Conservation (phyloP, 2,113 vertebrate genomes). For the Leuciscus idus region DNA sequence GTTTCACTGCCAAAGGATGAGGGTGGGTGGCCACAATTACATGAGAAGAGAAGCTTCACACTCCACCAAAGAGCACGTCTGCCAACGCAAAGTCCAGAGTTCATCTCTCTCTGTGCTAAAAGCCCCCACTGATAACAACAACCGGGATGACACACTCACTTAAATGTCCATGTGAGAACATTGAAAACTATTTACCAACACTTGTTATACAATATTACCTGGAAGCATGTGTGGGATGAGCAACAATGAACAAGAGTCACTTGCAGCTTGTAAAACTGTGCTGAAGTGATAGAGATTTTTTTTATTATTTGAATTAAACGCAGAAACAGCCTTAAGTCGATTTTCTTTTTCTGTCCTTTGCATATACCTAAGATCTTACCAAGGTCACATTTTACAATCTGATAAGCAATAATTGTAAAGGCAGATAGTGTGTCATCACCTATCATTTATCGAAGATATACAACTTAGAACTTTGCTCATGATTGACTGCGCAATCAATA, state of each 20-base stretch:
- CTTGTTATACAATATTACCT: slow-evolving; percentile 24
- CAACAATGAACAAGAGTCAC: background rate
- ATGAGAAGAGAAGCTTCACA: slow-evolving; percentile 24
- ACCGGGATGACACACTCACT: slow-evolving; percentile 52
- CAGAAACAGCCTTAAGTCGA: background rate
- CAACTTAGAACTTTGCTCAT: background rate
- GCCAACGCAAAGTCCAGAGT: slow-evolving; percentile 67
- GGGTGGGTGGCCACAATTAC: slow-evolving; percentile 57
- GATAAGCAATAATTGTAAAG: background rate
- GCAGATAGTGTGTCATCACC: background rate
- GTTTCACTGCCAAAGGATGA: slow-evolving; percentile 52
- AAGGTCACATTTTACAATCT: background rate
- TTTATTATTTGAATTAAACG: background rate
- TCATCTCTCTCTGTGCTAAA: slow-evolving; percentile 48
- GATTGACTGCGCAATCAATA: background rate
- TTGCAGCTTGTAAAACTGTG: background rate
- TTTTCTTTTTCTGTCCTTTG: background rate
- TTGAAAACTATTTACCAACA: slow-evolving; percentile 16
- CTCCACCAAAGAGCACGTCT: slow-evolving; percentile 55
- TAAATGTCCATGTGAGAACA: background rate
- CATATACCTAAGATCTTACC: background rate
- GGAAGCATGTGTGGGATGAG: background rate
- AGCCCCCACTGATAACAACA: slow-evolving; percentile 68
- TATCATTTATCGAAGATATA: background rate
- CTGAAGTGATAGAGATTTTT: background rate